Percentiles rank a stretch among this genome's conserved stretches.
phyloP scores from a whole-genome alignment of 2,797 vertebrate genomes.

The Mormyrops attenuatus region DNA sequence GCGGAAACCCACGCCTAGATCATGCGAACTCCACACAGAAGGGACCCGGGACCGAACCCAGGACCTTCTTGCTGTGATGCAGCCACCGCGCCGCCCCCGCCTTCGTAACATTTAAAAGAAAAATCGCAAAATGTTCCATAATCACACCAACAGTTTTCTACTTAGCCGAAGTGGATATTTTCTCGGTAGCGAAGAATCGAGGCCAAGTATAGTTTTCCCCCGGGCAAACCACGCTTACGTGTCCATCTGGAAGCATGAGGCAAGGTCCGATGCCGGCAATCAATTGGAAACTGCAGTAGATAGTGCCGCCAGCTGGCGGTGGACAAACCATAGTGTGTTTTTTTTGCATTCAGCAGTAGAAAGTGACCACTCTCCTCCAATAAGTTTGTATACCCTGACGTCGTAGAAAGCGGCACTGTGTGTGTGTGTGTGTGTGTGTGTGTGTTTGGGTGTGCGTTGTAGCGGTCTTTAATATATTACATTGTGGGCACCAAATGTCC shows the following conservation, averaged over 20 bases:
- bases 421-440: background rate
- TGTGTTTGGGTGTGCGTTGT: background rate
- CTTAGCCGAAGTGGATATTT: background rate
- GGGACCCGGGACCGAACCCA: too few species aligned
- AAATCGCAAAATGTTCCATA: slow-evolving; percentile 6
- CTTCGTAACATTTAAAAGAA: background rate
- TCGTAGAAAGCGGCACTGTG: background rate
- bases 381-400: background rate
- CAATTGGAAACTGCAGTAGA: background rate
- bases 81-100: too few species aligned
- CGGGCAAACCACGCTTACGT: background rate
- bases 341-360: background rate
- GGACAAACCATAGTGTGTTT: background rate
- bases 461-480: background rate
- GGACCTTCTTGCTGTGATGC: too few species aligned
- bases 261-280: background rate
- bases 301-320: background rate
- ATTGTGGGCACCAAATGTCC: background rate
- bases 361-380: slow-evolving; percentile 1
- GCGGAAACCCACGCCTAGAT: too few species aligned
- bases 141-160: background rate
- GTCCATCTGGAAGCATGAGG: slow-evolving; percentile 4
- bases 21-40: too few species aligned
- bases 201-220: background rate
- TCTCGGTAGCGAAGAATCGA: background rate